These are phyloP conservation scores for Burhinus oedicnemus DNA, from an alignment of 2,113 vertebrate species.

Conservation along the genomic window DNA sequence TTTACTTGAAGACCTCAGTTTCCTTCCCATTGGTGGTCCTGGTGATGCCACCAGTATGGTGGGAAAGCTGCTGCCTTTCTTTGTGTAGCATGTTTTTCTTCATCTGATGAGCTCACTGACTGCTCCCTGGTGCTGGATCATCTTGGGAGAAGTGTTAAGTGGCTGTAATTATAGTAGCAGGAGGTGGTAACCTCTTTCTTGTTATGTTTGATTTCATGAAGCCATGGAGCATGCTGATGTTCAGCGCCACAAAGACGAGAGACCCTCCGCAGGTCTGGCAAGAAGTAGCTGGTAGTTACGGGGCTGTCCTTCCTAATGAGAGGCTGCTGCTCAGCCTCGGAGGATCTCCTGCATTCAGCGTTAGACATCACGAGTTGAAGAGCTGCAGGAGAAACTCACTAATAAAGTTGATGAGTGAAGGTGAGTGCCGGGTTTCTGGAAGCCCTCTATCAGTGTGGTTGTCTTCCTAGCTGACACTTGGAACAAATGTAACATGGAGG, in stretches of 20 bases:
- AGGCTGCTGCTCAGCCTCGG: background rate
- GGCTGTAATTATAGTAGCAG: background rate
- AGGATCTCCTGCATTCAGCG: background rate
- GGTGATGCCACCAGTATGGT: background rate
- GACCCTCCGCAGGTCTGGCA: background rate
- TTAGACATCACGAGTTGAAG: background rate
- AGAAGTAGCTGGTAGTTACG: background rate
- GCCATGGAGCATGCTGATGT: accelerated
- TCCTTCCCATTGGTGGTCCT: background rate
- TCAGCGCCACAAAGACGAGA: background rate
- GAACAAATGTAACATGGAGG: background rate
- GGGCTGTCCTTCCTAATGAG: background rate
- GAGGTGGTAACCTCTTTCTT: background rate
- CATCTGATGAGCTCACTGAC: background rate
- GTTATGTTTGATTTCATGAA: background rate
- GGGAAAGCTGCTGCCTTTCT: background rate
- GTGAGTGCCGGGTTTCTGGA: background rate
- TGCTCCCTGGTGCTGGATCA: background rate
- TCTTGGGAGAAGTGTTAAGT: background rate
- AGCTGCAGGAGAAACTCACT: background rate
- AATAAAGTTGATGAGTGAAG: background rate
- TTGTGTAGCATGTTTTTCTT: accelerated
- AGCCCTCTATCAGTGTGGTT: background rate
- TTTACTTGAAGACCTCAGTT: background rate
- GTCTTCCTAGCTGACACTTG: background rate